phyloP scores from a whole-genome alignment of 92 coral and sea anemone species.

The Phenganax stokvisi region DNA sequence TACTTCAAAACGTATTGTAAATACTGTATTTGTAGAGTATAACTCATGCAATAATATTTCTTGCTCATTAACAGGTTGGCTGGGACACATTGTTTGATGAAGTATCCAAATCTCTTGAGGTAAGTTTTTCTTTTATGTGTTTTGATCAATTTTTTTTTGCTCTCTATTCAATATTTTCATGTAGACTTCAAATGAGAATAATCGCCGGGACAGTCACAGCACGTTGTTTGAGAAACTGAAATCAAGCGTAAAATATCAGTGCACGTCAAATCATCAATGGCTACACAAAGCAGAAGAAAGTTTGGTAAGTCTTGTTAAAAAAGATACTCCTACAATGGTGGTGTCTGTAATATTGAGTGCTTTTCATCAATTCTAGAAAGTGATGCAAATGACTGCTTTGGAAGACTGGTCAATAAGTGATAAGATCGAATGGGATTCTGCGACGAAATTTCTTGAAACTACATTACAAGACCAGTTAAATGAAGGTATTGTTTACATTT shows the following conservation, averaged over 20 bases:
- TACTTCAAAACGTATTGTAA: too few relatives aligned
- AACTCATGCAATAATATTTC: too few relatives aligned
- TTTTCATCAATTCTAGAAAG: conserved; percentile 51
- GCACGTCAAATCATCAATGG: conserved; percentile 86
- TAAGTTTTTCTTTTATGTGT: conserved; percentile 10
- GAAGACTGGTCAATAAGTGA: conserved; percentile 98
- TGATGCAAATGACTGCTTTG: conserved; percentile 90
- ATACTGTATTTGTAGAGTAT: too few relatives aligned
- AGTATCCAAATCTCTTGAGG: conserved; percentile 90
- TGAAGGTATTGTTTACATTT: conserved; percentile 49
- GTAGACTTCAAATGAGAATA: conserved; percentile 63
- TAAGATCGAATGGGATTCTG: conserved; percentile 91
- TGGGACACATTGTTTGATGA: conserved; percentile 88
- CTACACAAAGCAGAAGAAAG: conserved; percentile 89
- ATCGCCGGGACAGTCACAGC: conserved; percentile 68
- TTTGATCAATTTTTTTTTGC: neutral
- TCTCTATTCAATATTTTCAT: neutral
- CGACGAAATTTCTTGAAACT: conserved; percentile 79
- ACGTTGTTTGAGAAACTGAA: conserved; percentile 78
- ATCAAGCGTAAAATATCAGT: conserved; percentile 65
- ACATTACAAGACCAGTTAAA: conserved; percentile 71
- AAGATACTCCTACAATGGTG: neutral
- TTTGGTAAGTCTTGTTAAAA: conserved; percentile 53
- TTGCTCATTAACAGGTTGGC: conserved; percentile 59
- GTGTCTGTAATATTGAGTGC: neutral